A percentile compares a stretch with the other conserved stretches of the same genome.
Evolutionary conservation across 30 jellyfish, hydroid and myxozoan genomes (phyloP).

Genomic region (Aurelia aurita): DNA sequence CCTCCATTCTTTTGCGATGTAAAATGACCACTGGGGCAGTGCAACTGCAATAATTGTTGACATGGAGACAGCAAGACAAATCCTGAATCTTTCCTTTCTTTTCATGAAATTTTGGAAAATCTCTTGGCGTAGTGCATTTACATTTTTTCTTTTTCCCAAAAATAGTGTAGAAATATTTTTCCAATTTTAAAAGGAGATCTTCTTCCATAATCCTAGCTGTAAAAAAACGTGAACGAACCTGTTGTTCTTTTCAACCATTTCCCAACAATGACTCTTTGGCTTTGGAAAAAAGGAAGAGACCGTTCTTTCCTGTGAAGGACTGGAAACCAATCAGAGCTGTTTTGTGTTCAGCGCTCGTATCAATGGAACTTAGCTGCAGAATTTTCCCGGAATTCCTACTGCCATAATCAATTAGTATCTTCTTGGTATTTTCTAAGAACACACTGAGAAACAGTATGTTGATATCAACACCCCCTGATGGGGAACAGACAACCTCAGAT

Average conservation of each 20-base stretch:
- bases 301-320: too few relatives aligned
- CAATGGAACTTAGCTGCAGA: too few relatives aligned
- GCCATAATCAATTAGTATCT: constrained; percentile 10
- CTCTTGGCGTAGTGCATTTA: constrained; percentile 12
- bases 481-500: constrained; percentile 37
- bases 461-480: constrained; percentile 56
- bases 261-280: constrained; percentile 13
- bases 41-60: constrained; percentile 31
- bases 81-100: constrained; percentile 11
- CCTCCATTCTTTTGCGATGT: constrained; percentile 31
- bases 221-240: too few relatives aligned
- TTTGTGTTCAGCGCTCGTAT: neutral
- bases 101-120: constrained; percentile 2
- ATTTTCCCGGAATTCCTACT: too few relatives aligned
- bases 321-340: constrained; percentile 51
- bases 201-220: too few relatives aligned
- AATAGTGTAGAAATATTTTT: too few relatives aligned
- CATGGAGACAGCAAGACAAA: constrained; percentile 42
- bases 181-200: too few relatives aligned
- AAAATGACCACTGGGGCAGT: constrained; percentile 28
- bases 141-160: constrained; percentile 17
- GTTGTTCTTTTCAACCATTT: neutral
- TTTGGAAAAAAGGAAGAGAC: constrained; percentile 38
- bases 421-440: constrained; percentile 8
- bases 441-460: too few relatives aligned